Base-by-base conservation (phyloP, 2,113 vertebrate genomes). In the Oplegnathus fasciatus region DNA sequence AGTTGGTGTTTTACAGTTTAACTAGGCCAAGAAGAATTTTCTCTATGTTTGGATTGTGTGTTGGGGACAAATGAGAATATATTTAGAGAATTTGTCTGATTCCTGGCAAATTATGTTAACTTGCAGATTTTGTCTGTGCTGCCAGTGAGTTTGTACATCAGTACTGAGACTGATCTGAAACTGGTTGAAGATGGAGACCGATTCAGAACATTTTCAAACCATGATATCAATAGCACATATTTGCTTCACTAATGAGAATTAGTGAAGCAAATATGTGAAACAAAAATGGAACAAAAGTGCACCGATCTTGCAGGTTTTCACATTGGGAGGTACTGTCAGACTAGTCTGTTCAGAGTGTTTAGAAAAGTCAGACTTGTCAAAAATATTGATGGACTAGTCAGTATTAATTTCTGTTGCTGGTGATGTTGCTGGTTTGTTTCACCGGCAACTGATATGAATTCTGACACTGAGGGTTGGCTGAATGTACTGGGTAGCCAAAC, bases 311-410 rank as follows among this genome's bases (percentile, higher is more conserved):
- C 55, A 44, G 61, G 52, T 77, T 80, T 81, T 69, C 61, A 70
- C 70, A 37, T 30, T 28, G 9, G 65, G 72, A 54, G 46, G 55
- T 26, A 0, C 72, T 60, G 67, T 68, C 69, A 70, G 44, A 78
- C 22, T 4, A 24, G 20, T 80, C 44, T 20, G 11, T 48, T 68
- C 60, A 14, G 22, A 28, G 11, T 26, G 26, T 48, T 80, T 54
- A 32, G 52, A 75, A 79, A 78, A 68, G 64, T 82, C 83, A 50
- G 73, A 50, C 85, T 40, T 68, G 75, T 88, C 85, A 82, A 65
- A 85, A 71, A 58, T 85, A 79, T 90, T 73, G 84, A 90, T 67
- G 80, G 69, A 80, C 32, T 70, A 46, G 77, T 91, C 85, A 73
- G 69, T 55, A 74, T 58, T 17, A 1, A 79, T 90, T 78, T 72